Base-by-base conservation (phyloP, 2,113 vertebrate species). In the Ornithorhynchus anatinus region DNA sequence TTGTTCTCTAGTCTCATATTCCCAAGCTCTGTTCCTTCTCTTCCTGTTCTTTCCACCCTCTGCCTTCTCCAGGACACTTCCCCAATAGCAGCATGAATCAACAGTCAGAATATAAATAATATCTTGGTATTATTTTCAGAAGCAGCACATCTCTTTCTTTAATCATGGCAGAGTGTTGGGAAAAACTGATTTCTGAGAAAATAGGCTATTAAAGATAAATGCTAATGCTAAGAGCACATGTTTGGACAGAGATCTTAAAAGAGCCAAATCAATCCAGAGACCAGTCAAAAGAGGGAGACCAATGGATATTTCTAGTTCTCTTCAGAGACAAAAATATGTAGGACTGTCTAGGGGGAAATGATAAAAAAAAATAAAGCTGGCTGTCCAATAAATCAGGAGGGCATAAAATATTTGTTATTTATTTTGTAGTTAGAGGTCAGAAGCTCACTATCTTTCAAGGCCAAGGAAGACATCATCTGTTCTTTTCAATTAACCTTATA, bases 401-500 rank as follows among this genome's bases (percentile, higher is more conserved):
- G 11, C 20, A 61, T 51, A 75, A 43, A 27, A 69, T 42, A 54
- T 35, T 17, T 64, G 17, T 52, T 76, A 65, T 74, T 61, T 80
- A 42, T 48, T 83, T 81, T 77, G 15, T 8, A 66, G 31, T 20
- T 32, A 50, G 23, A 72, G 59, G 54, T 83, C 69, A 68, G 75
- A 72, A 38, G 5, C 10, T 35, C n/a, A 53, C n/a, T 50, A 42
- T 83, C 69, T 79, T 72, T 79, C 50, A 57, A 69, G 27, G 8
- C 3, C 52, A 53, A 59, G 10, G 25, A 64, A 47, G 6, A 38
- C 31, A 45, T 29, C 17, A 39, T 60, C 2, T 10, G 57, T 79
- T 62, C 53, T 67, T 77, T 81, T 75, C 56, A 81, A 77, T 77
- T 81, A 81, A 72, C 72, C 78, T 85, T 79, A 61, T 66, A 72